phyloP scores from a whole-genome alignment of 2,888 invertebrate genomes.

The Drosophila sordidula region DNA sequence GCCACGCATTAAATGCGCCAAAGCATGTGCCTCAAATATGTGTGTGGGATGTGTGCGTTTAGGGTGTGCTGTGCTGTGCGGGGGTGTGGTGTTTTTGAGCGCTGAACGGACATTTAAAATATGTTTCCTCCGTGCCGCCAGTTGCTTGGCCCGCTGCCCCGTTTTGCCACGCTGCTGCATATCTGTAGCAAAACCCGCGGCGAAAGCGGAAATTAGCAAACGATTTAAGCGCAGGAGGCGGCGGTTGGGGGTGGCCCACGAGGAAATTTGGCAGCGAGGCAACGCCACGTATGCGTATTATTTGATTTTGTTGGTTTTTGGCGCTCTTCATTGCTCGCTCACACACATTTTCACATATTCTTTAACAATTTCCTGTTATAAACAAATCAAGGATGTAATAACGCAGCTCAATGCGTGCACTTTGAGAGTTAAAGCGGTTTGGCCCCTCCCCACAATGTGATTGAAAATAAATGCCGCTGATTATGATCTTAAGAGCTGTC shows the following conservation, averaged over 20 bases:
- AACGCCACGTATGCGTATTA: slow-evolving; percentile 62
- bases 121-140: slow-evolving; percentile 29
- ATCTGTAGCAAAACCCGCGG: slow-evolving; percentile 52
- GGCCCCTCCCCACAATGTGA: slow-evolving; percentile 22
- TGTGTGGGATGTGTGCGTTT: not conserved
- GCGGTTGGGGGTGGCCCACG: not conserved
- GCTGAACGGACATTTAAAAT: slow-evolving; percentile 58
- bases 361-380: slow-evolving; percentile 78
- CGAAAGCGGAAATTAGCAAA: slow-evolving; percentile 77
- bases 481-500: slow-evolving; percentile 73
- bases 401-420: slow-evolving; percentile 75
- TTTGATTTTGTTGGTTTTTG: slow-evolving; percentile 58
- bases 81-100: slow-evolving; percentile 10
- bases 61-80: not conserved
- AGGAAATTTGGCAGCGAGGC: slow-evolving; percentile 22
- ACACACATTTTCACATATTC: slow-evolving; percentile 43
- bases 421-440: slow-evolving; percentile 11
- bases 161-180: slow-evolving; percentile 25
- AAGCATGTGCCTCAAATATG: slow-evolving; percentile 55
- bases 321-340: not conserved
- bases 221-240: slow-evolving; percentile 57
- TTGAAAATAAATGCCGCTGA: slow-evolving; percentile 72
- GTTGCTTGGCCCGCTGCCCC: slow-evolving; percentile 31
- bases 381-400: slow-evolving; percentile 81
- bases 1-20: slow-evolving; percentile 63